Percentiles rank a stretch among this genome's conserved stretches.
Conservation (phyloP, 2,888 invertebrate genomes). For the Polydrusus cervinus region DNA sequence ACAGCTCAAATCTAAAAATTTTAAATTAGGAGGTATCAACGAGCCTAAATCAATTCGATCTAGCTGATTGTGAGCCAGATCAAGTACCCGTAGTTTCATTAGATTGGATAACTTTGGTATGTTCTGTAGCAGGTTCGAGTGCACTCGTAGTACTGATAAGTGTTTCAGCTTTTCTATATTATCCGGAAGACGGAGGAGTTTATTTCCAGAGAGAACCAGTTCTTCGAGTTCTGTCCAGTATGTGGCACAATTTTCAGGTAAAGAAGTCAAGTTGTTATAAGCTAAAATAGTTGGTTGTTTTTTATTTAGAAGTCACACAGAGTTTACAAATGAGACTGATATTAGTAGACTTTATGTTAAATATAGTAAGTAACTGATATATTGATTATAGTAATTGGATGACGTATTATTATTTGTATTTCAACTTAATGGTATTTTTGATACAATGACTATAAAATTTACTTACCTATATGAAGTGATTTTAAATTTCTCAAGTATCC, state of each 20-base stretch:
- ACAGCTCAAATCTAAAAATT: slow-evolving; percentile 89
- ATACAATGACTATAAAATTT: slow-evolving; percentile 73
- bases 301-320: too few species aligned
- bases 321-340: too few species aligned
- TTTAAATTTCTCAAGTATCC: slow-evolving; percentile 78
- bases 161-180: slow-evolving; percentile 82
- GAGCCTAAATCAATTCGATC: slow-evolving; percentile 85
- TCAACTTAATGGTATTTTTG: too few species aligned
- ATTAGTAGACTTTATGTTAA: too few species aligned
- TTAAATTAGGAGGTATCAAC: slow-evolving; percentile 86
- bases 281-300: too few species aligned
- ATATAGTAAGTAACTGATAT: too few species aligned
- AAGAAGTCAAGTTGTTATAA: slow-evolving; percentile 83
- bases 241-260: slow-evolving; percentile 83
- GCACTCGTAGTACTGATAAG: slow-evolving; percentile 84
- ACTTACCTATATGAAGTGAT: slow-evolving; percentile 77
- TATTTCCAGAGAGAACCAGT: slow-evolving; percentile 87
- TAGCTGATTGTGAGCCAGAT: slow-evolving; percentile 89
- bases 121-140: slow-evolving; percentile 85
- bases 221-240: slow-evolving; percentile 89
- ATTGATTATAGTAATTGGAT: too few species aligned
- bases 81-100: slow-evolving; percentile 83
- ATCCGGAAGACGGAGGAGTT: slow-evolving; percentile 83
- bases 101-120: slow-evolving; percentile 86
- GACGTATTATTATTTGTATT: too few species aligned